Conservation (phyloP, 2,797 vertebrate genomes). For the Clarias fuscus region DNA sequence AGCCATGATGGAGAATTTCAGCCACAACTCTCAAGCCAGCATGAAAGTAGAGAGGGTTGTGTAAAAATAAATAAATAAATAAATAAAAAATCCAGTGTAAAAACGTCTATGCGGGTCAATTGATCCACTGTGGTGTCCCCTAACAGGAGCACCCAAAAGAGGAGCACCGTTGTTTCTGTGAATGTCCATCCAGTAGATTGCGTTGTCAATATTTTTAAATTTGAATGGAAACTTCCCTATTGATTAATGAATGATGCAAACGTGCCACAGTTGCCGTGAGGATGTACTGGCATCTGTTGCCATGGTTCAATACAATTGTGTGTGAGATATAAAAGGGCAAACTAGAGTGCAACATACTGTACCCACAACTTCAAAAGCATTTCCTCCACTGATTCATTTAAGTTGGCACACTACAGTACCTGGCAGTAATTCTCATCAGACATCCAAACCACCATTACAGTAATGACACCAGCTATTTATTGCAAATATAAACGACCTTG, state of each 20-base stretch:
- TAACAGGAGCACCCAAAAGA: too few species aligned
- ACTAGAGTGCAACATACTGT: neutral
- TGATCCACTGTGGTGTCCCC: too few species aligned
- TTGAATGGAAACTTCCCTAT: constrained; percentile 12
- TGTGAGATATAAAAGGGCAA: neutral
- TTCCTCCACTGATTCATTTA: constrained; percentile 22
- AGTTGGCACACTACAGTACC: constrained; percentile 1
- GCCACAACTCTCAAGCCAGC: too few species aligned
- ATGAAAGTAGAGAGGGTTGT: too few species aligned
- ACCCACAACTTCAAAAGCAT: constrained; percentile 8
- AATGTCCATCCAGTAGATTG: neutral
- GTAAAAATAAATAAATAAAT: neutral
- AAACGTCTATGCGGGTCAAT: too few species aligned
- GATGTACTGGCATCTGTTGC: constrained; percentile 22
- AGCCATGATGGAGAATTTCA: too few species aligned
- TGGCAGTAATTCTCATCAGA: neutral
- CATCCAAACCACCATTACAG: constrained; percentile 16
- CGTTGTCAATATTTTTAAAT: neutral
- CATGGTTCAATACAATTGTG: constrained; percentile 17
- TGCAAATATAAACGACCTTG: constrained; percentile 53
- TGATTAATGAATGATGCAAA: constrained; percentile 38
- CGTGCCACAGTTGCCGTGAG: constrained; percentile 4
- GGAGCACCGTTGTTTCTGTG: neutral
- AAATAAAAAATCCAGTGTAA: too few species aligned
- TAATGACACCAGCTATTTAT: constrained; percentile 9